Conservation (phyloP, 1,140 invertebrate genomes). For the Hylaeus volcanicus region DNA sequence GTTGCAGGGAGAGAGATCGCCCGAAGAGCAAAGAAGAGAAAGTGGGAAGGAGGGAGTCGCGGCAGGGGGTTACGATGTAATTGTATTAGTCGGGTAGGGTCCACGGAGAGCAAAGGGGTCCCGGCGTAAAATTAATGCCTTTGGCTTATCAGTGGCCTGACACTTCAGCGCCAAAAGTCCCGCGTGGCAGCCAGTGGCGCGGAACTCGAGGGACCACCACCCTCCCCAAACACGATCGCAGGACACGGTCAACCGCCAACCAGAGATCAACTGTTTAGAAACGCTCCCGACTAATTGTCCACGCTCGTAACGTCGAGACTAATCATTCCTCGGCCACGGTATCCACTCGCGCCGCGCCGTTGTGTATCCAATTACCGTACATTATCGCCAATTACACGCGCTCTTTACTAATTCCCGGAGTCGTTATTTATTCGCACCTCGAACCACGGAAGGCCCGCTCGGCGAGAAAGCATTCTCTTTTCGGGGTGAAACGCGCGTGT, state of each 20-base stretch:
- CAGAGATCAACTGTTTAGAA: neutral
- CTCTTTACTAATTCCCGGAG: neutral
- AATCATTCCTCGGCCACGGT: neutral
- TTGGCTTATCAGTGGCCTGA: conserved; percentile 78
- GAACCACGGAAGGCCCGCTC: neutral
- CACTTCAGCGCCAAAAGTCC: conserved; percentile 76
- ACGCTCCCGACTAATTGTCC: neutral
- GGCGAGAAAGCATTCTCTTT: neutral
- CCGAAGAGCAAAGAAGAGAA: conserved; percentile 34
- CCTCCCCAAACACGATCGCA: neutral
- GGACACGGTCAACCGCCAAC: neutral
- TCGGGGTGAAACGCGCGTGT: conserved; percentile 13
- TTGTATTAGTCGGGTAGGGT: conserved; percentile 77
- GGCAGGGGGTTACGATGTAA: conserved; percentile 79
- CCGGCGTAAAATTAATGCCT: conserved; percentile 78
- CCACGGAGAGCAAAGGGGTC: conserved; percentile 65
- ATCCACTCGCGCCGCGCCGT: neutral
- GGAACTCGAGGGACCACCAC: conserved; percentile 40
- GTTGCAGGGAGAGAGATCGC: conserved; percentile 3
- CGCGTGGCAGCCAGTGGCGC: conserved; percentile 64
- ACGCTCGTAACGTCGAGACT: neutral
- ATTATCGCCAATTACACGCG: neutral
- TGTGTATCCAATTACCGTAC: neutral
- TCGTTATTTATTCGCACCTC: neutral
- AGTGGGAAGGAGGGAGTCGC: conserved; percentile 50